Percentiles rank a stretch among this genome's conserved stretches.
These are phyloP conservation scores for Polypedilum pembai DNA, from an alignment of 1,140 invertebrate genomes.

Conservation along the genomic window DNA sequence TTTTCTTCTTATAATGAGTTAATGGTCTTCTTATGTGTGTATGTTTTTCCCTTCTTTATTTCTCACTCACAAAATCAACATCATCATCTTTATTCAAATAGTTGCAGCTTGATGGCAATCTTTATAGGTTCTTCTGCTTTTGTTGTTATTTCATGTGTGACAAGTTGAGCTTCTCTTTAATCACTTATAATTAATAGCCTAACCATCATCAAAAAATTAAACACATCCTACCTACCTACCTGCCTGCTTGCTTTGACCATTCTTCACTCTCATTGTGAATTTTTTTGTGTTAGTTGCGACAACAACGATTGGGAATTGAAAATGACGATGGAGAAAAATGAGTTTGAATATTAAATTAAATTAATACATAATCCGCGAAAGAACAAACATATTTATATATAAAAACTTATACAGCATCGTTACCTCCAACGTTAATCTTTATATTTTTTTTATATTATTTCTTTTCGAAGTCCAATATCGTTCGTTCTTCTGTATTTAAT, in stretches of 20 bases:
- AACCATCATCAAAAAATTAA: slow-evolving; percentile 10
- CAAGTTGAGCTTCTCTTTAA: slow-evolving; percentile 26
- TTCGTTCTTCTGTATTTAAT: not conserved
- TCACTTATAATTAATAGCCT: slow-evolving; percentile 24
- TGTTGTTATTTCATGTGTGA: slow-evolving; percentile 19
- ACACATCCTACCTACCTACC: slow-evolving; percentile 24
- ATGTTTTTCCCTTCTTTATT: not conserved
- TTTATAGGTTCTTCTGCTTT: slow-evolving; percentile 10
- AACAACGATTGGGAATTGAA: not conserved
- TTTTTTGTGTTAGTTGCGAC: not conserved
- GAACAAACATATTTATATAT: not conserved
- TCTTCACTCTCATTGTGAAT: not conserved
- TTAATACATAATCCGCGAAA: slow-evolving; percentile 28
- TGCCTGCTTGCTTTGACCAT: not conserved
- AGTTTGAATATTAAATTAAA: slow-evolving; percentile 28
- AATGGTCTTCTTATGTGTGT: slow-evolving; percentile 20
- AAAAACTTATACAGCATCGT: not conserved
- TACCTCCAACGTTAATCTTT: slow-evolving; percentile 25
- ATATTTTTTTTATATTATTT: slow-evolving; percentile 16
- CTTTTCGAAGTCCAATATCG: not conserved
- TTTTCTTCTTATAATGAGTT: slow-evolving; percentile 23
- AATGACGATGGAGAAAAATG: slow-evolving; percentile 18
- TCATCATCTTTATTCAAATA: slow-evolving; percentile 24
- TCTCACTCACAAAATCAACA: not conserved
- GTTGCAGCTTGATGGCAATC: not conserved